Conservation (phyloP, 2,113 vertebrate genomes). For the Nesospiza acunhae region DNA sequence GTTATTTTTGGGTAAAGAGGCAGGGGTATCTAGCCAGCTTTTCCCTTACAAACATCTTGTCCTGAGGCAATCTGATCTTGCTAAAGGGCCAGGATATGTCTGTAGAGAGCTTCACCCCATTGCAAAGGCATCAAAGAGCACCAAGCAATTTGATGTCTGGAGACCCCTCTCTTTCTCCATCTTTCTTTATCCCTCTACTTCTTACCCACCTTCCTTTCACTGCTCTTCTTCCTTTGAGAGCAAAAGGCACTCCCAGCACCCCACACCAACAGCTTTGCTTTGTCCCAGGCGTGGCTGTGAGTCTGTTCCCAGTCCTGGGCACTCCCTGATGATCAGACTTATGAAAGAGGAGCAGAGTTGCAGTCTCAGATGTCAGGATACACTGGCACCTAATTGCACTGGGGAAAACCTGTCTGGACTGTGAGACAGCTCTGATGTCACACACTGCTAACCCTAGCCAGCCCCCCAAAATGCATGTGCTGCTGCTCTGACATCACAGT, state of each 20-base stretch:
- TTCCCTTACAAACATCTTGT: not conserved
- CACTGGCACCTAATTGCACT: not conserved
- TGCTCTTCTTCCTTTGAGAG: not conserved
- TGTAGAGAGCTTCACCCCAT: not conserved
- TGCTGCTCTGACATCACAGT: not conserved
- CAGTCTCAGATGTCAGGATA: not conserved
- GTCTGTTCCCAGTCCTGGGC: not conserved
- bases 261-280: not conserved
- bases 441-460: not conserved
- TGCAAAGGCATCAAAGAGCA: not conserved
- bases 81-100: not conserved
- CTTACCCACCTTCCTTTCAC: not conserved
- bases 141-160: not conserved
- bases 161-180: not conserved
- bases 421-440: not conserved
- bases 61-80: not conserved
- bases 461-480: fast-evolving
- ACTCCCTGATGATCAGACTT: not conserved
- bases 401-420: not conserved
- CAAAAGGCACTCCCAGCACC: not conserved
- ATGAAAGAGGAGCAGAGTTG: not conserved
- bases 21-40: not conserved
- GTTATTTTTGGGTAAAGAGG: not conserved
- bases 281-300: not conserved
- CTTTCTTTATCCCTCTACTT: not conserved